Evolutionary conservation across 2,888 invertebrate genomes (phyloP).

Genomic region (Plagodis pulveraria): DNA sequence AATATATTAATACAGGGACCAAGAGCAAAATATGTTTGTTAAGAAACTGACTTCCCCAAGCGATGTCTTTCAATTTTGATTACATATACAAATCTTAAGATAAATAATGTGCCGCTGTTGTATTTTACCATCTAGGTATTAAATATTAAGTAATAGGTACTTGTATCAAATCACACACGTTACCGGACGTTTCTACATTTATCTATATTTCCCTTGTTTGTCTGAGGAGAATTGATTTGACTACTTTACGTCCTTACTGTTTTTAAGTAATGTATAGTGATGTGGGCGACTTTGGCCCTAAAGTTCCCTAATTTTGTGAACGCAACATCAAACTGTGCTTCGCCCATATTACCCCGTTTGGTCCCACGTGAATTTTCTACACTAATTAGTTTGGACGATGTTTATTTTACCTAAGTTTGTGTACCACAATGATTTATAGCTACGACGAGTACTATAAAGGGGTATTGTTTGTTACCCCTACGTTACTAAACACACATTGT

Average conservation of each 20-base stretch:
- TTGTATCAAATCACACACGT: too few species aligned
- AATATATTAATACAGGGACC: too few species aligned
- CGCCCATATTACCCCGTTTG: slow-evolving; percentile 76
- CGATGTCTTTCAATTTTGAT: too few species aligned
- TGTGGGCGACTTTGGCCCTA: slow-evolving; percentile 71
- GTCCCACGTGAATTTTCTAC: slow-evolving; percentile 83
- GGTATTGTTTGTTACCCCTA: slow-evolving; percentile 44
- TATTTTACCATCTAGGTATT: too few species aligned
- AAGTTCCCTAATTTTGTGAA: slow-evolving; percentile 83
- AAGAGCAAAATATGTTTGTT: too few species aligned
- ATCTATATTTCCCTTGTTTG: too few species aligned
- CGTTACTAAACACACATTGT: slow-evolving; percentile 35
- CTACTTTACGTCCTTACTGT: slow-evolving; percentile 13
- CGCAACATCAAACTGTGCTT: slow-evolving; percentile 82
- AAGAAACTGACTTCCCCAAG: too few species aligned
- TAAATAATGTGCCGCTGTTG: too few species aligned
- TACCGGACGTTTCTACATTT: too few species aligned
- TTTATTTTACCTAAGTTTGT: slow-evolving; percentile 80
- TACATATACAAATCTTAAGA: too few species aligned
- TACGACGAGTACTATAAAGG: slow-evolving; percentile 52
- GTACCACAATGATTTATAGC: slow-evolving; percentile 75
- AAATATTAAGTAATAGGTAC: too few species aligned
- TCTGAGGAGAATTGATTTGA: background rate
- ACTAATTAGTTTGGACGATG: slow-evolving; percentile 80
- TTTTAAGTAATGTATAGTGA: slow-evolving; percentile 13